A percentile compares a stretch with the other conserved stretches of the same genome.
phyloP scores from a whole-genome alignment of 1,140 invertebrate genomes.

The Lordiphosa clarofinis region DNA sequence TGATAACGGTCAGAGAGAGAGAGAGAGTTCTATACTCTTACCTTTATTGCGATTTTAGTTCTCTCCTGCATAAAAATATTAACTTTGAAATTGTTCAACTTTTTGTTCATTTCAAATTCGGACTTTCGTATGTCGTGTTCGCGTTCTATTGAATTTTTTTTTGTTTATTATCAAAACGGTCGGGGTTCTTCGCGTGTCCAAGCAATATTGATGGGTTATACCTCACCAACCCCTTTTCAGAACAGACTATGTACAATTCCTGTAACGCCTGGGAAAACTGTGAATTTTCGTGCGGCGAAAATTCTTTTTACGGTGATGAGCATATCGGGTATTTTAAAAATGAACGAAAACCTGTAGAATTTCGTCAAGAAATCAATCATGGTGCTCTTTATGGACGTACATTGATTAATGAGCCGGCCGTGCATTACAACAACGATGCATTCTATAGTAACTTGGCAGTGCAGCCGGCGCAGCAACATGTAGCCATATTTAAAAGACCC shows the following conservation, averaged over 20 bases:
- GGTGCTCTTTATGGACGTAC: slow-evolving; percentile 37
- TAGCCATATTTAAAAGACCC: slow-evolving; percentile 22
- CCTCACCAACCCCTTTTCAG: too few relatives aligned
- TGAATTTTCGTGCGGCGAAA: slow-evolving; percentile 55
- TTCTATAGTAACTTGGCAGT: slow-evolving; percentile 24
- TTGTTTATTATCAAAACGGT: slow-evolving; percentile 4
- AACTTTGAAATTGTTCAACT: slow-evolving; percentile 52
- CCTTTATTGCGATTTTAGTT: slow-evolving; percentile 33
- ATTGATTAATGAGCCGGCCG: slow-evolving; percentile 56
- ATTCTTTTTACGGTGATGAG: slow-evolving; percentile 65
- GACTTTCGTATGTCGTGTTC: slow-evolving; percentile 39
- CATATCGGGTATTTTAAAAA: slow-evolving; percentile 26
- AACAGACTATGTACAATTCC: slow-evolving; percentile 49
- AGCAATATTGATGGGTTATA: too few relatives aligned
- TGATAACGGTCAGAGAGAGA: slow-evolving; percentile 33
- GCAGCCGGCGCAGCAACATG: background rate
- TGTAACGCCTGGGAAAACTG: slow-evolving; percentile 52
- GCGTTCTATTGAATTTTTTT: slow-evolving; percentile 6
- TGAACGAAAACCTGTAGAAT: slow-evolving; percentile 36
- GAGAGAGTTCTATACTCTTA: slow-evolving; percentile 14
- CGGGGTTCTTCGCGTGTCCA: slow-evolving; percentile 1
- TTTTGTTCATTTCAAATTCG: slow-evolving; percentile 62
- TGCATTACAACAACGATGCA: slow-evolving; percentile 49
- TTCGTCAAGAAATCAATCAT: slow-evolving; percentile 6
- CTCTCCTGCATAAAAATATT: slow-evolving; percentile 56